Base-by-base conservation (phyloP, 1,140 invertebrate genomes). In the Carcinoscorpius rotundicauda region DNA sequence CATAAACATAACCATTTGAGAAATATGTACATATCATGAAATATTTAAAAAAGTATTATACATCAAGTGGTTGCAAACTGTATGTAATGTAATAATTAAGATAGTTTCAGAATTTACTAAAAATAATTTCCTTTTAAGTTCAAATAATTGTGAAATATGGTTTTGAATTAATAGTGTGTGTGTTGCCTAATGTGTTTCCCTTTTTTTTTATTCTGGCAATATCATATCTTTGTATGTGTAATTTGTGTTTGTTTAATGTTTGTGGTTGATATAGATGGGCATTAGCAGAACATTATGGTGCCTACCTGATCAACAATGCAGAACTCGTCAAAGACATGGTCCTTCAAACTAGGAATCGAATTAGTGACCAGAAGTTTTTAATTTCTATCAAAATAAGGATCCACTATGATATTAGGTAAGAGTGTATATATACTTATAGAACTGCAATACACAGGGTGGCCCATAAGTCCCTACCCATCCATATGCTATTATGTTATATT, bases 381-480 rank as follows among this genome's bases (percentile, higher is more conserved):
- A 83, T 97, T 3, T 97, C 94, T 56, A 85, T 93, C 1, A 98
- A 98, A 81, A 92, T 97, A 72, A 83, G 95, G 71, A 79, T 98
- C 50, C 77, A 81, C 66, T 66, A 78, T 58, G 76, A 82, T 68
- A 67, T 80, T 29, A 79, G 74, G 80, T 81, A 73, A 62, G 68
- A 11, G 62, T 29, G 29, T 29, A 29, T 29, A 29, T 29, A 1
- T 29, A 29, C 29, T 29, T 29, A 29, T 29, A 29, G 29, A 29
- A 29, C 29, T 29, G 29, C 29, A 29, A 29, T 29, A 29, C 2
- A 29, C 29, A 29, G 2, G 29, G 29, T 29, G 29, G 29, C 29
- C 29, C 29, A 29, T 29, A 29, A 29, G 29, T 29, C 29, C 29
- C 29, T 29, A 29, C 29, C 29, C 29, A 29, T 29, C 29, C 29